Base-by-base conservation (phyloP, 2,888 invertebrate species). In the Gibbula magus region DNA sequence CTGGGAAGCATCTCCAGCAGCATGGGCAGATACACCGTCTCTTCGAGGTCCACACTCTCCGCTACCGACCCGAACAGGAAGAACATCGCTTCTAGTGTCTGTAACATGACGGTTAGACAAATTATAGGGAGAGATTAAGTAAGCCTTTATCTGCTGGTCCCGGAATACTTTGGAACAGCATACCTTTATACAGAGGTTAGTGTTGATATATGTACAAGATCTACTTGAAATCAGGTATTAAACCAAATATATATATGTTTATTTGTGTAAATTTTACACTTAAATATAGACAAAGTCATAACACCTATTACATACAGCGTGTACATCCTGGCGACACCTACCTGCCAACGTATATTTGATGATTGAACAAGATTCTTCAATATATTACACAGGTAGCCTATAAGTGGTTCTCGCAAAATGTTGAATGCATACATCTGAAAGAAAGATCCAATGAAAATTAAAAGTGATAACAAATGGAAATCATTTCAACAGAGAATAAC, bases 351-450 rank as follows among this genome's bases (percentile, higher is more conserved):
- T 13, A 87, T 78, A 35, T 82, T 84, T 18, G 86, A 61, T 76
- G 86, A 84, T 18, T 79, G 75, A 77, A 88, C 81, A 20, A 87
- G 82, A 7, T 81, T 52, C 7, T 79, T 94, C 75, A 96, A 91
- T 86, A 95, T 95, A 7, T 94, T 94, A 79, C 95, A 95, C 84
- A 97, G 94, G 78, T 96, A 94, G 82, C 95, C 94, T 86, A 97
- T 93, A 89, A 97, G 95, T 10, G 91, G 89, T 75, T 95, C 95
- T 83, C 96, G 95, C n/a, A 98, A 93, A 7, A 98, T 95, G 87
- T 95, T 95, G 93, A 96, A 96, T 92, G 97, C 97, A 92, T 97
- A 97, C 94, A 96, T 96, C 96, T 96, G 91, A 10, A 91, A 88
- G 82, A 83, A 85, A 25, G 53, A 54, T n/a, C n/a, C n/a, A n/a